These are phyloP conservation scores for Drosophila nikananu DNA, from an alignment of 1,140 invertebrate genomes.

Conservation along the genomic window DNA sequence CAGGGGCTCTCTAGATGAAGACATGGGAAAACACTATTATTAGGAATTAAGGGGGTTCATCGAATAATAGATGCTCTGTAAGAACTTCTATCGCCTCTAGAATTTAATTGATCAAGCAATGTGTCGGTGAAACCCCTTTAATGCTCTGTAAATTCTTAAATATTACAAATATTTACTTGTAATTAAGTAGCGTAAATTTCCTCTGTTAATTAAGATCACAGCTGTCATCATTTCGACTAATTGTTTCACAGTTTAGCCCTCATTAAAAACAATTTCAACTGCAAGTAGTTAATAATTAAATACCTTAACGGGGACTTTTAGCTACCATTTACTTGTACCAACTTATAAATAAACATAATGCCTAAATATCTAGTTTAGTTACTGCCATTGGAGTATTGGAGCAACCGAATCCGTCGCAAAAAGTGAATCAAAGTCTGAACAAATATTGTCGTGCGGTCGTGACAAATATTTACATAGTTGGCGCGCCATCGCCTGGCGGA, in stretches of 20 bases:
- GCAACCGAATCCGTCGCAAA: constrained; percentile 12
- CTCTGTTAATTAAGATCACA: neutral
- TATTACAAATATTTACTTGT: too few species aligned
- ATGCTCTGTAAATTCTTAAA: neutral
- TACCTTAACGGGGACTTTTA: neutral
- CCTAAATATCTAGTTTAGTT: constrained; percentile 10
- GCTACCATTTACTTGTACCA: neutral
- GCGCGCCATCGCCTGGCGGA: constrained; percentile 44
- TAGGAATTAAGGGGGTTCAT: neutral
- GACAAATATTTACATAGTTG: constrained; percentile 80
- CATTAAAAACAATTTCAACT: neutral
- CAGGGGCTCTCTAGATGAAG: constrained; percentile 14
- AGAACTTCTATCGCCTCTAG: neutral
- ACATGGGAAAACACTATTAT: constrained; percentile 11
- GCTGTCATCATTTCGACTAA: neutral
- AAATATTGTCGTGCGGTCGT: constrained; percentile 75
- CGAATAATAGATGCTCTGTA: constrained; percentile 10
- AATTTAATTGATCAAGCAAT: neutral
- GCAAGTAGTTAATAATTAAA: neutral
- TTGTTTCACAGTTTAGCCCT: neutral
- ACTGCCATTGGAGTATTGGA: too few species aligned
- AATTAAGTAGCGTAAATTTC: neutral
- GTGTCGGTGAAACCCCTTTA: neutral
- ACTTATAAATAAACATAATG: constrained; percentile 16
- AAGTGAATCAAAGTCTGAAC: constrained; percentile 67